A percentile compares a stretch with the other conserved stretches of the same genome.
Evolutionary conservation across 1,140 invertebrate species (phyloP).

Genomic region (Gonioctena quinquepunctata): DNA sequence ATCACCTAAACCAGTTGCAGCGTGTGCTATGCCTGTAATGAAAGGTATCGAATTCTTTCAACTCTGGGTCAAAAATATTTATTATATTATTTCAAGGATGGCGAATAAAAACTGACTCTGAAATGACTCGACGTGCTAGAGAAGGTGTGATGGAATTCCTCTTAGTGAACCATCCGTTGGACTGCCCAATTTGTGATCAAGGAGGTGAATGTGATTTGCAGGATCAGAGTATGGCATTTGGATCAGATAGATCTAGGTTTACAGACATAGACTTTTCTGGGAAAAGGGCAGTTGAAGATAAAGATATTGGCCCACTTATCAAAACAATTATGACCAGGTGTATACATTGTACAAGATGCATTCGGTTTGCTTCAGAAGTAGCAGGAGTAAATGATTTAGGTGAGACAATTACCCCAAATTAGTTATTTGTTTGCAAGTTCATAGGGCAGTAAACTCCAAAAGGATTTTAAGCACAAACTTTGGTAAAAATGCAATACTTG

Average conservation of each 20-base stretch:
- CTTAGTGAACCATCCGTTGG: conserved; percentile 96
- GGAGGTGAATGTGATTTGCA: conserved; percentile 99
- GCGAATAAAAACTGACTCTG: conserved; percentile 97
- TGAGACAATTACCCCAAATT: conserved; percentile 16
- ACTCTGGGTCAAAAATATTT: neutral
- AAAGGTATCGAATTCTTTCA: conserved; percentile 74
- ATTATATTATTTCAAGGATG: conserved; percentile 54
- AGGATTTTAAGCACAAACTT: too few relatives aligned
- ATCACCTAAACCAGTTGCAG: conserved; percentile 91
- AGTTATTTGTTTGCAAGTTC: too few relatives aligned
- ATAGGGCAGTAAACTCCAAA: too few relatives aligned
- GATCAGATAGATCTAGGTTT: conserved; percentile 92
- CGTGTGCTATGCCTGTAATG: conserved; percentile 99
- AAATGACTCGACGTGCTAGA: conserved; percentile 90
- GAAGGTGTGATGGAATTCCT: conserved; percentile 99
- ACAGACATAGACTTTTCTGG: conserved; percentile 91
- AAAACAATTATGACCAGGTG: conserved; percentile 99
- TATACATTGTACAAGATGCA: conserved; percentile 98
- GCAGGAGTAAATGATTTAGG: conserved; percentile 96
- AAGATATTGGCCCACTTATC: conserved; percentile 96
- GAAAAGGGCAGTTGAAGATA: conserved; percentile 98
- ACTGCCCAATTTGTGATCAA: conserved; percentile 99
- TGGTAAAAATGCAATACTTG: too few relatives aligned
- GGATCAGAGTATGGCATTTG: conserved; percentile 99
- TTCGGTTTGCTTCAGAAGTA: conserved; percentile 95